Base-by-base conservation (phyloP, 2,113 vertebrate genomes). In the Amphilophus citrinellus region DNA sequence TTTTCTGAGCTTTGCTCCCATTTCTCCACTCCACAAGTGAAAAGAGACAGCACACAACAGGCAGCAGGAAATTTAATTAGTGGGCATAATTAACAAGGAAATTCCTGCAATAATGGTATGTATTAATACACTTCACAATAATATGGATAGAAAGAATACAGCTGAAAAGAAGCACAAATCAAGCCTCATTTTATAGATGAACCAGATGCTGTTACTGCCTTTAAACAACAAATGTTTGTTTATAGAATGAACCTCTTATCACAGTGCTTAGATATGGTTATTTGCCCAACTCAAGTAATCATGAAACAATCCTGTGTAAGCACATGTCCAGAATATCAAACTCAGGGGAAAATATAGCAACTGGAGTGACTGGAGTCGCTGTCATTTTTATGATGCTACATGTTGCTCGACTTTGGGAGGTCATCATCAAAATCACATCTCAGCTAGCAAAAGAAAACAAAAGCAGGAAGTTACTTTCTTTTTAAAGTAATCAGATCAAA, bases 241-340 rank as follows among this genome's bases (percentile, higher is more conserved):
- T 82, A 90, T 86, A 85, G 80, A 83, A 90, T 82, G 85, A 92
- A 87, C 82, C 87, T 90, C 84, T 93, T 91, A 96, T 98, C 97
- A 98, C 97, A 97, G 97, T 97, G 97, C 95, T 97, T 96, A 96
- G 97, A 97, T 97, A 95, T 95, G 95, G 93, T 81, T 89, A 84
- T 88, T 87, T 76, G 77, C 65, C 87, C 89, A 84, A 91, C 82
- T 82, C 79, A 88, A 68, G 22, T 68, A 68, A 50, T 68, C 10
- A 42, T 30, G 65, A 47, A 47, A 71, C 24, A 71, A 71, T 73
- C 76, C 77, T 47, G 32, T 63, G 35, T 73, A 73, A 84, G 39
- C 90, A 84, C 75, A 61, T 83, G 71, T 80, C 30, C 27, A 62
- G 50, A 83, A 80, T 63, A 66, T 50, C 32, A 66, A 75, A 61